Conservation (phyloP, 2,888 invertebrate genomes). For the Trachelus tabidus region DNA sequence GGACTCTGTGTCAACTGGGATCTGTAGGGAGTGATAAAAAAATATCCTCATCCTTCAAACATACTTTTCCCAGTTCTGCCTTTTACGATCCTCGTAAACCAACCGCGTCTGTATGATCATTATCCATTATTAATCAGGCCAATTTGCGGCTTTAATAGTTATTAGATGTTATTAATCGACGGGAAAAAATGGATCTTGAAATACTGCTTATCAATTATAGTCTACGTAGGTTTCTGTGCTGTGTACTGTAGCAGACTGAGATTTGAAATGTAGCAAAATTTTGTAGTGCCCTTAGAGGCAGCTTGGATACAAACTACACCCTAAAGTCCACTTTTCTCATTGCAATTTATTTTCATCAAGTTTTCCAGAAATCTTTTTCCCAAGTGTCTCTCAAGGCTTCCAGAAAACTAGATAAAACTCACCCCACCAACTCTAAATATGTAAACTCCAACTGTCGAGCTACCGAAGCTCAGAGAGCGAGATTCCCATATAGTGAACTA, state of each 20-base stretch:
- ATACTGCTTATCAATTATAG: background rate
- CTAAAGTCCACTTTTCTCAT: background rate
- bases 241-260: background rate
- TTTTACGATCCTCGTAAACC: conserved; percentile 25
- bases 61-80: conserved; percentile 12
- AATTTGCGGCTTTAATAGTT: background rate
- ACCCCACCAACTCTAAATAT: background rate
- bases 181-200: background rate
- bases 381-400: background rate
- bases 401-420: background rate
- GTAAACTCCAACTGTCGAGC: background rate
- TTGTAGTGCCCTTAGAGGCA: background rate
- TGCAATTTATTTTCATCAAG: background rate
- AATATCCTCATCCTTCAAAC: conserved; percentile 19
- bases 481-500: background rate
- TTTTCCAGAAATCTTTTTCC: background rate
- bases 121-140: conserved; percentile 14
- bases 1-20: background rate
- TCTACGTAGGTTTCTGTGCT: background rate
- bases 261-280: background rate
- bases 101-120: background rate
- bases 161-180: background rate
- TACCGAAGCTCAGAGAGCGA: background rate
- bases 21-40: conserved; percentile 23
- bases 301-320: background rate